These are phyloP conservation scores for Metellina segmentata DNA, from an alignment of 2,888 invertebrate species.

Conservation along the genomic window DNA sequence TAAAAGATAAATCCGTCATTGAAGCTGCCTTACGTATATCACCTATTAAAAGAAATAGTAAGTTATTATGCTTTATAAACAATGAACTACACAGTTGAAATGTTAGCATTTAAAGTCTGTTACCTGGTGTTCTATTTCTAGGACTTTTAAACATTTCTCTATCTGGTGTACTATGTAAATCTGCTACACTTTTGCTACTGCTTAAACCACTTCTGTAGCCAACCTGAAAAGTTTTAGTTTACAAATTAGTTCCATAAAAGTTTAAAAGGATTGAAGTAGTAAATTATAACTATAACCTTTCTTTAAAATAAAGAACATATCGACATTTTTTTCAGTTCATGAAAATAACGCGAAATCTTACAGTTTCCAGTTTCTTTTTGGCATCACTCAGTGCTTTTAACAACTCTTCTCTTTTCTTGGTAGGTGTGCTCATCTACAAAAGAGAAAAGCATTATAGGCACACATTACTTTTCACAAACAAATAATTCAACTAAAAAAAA, in stretches of 20 bases:
- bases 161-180: constrained; percentile 88
- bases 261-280: background rate
- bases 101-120: background rate
- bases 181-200: constrained; percentile 92
- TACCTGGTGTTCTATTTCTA: constrained; percentile 29
- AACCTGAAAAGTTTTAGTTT: constrained; percentile 83
- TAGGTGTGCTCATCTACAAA: constrained; percentile 56
- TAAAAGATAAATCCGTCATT: constrained; percentile 87
- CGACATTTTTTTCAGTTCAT: background rate
- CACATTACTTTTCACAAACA: background rate
- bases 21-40: constrained; percentile 90
- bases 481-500: constrained; percentile 2
- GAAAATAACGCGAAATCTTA: constrained; percentile 82
- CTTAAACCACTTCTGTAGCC: constrained; percentile 90
- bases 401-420: constrained; percentile 86
- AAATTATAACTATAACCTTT: background rate
- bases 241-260: background rate
- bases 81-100: background rate
- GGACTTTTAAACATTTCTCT: constrained; percentile 81
- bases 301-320: background rate
- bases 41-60: constrained; percentile 36
- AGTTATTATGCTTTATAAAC: constrained; percentile 1
- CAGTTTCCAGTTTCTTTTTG: constrained; percentile 91
- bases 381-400: constrained; percentile 91
- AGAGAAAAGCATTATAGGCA: constrained; percentile 1